Percentiles rank a stretch among this genome's conserved stretches.
These are phyloP conservation scores for Acanthurus tractus DNA, from an alignment of 2,797 vertebrate genomes.

Conservation along the genomic window DNA sequence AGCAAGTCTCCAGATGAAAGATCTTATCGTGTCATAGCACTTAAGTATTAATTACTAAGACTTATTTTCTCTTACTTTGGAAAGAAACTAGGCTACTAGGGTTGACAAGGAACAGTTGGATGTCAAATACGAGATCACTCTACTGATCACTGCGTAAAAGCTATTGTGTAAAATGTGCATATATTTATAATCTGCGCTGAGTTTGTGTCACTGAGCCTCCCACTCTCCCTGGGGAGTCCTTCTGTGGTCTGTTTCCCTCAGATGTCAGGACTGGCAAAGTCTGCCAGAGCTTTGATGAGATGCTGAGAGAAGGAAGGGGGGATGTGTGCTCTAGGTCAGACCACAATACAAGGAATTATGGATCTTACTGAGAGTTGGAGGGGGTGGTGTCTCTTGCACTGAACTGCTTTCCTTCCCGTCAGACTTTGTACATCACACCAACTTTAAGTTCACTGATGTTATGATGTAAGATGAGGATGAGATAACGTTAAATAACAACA, in stretches of 20 bases:
- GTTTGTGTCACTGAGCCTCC: constrained; percentile 66
- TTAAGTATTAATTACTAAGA: constrained; percentile 9
- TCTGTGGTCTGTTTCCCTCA: constrained; percentile 61
- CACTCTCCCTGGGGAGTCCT: constrained; percentile 59
- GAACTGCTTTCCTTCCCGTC: constrained; percentile 55
- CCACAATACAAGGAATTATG: constrained; percentile 66
- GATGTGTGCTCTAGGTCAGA: constrained; percentile 71
- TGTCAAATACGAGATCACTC: constrained; percentile 28
- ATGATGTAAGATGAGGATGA: constrained; percentile 52
- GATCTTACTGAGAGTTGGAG: constrained; percentile 41
- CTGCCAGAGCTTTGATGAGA: constrained; percentile 77
- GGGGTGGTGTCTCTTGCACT: constrained; percentile 5
- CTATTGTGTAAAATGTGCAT: constrained; percentile 52
- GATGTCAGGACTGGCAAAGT: constrained; percentile 64
- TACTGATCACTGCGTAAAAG: constrained; percentile 37
- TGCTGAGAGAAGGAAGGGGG: constrained; percentile 62
- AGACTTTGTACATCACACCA: constrained; percentile 51
- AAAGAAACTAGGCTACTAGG: not conserved
- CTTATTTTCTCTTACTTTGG: not conserved
- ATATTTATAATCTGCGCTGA: constrained; percentile 59
- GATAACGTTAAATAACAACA: constrained; percentile 66
- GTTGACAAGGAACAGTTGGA: constrained; percentile 17
- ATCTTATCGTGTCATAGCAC: constrained; percentile 11
- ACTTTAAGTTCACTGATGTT: constrained; percentile 27
- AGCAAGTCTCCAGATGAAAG: not conserved